Evolutionary conservation across 2,888 invertebrate genomes (phyloP).

Genomic region (Machimus atricapillus): DNA sequence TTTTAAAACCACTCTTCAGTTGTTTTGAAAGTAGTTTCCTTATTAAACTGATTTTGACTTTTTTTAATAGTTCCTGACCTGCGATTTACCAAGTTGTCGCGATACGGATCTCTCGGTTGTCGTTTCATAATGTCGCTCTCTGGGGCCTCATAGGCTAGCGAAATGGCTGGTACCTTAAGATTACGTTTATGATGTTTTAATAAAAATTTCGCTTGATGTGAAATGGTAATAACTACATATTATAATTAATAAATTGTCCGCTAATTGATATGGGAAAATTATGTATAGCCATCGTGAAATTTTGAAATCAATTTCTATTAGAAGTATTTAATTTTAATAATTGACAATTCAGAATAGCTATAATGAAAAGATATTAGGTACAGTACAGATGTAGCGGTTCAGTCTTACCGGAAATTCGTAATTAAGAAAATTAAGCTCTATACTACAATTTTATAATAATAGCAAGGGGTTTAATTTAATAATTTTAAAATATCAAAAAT

Average conservation of each 20-base stretch:
- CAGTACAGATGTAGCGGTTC: background rate
- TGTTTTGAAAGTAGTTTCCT: slow-evolving; percentile 12
- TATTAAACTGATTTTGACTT: slow-evolving; percentile 46
- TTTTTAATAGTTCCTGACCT: slow-evolving; percentile 69
- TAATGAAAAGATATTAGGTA: slow-evolving; percentile 20
- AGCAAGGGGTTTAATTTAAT: background rate
- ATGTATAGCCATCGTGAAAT: background rate
- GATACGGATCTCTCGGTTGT: slow-evolving; percentile 95
- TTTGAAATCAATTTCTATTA: background rate
- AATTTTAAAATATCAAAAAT: background rate
- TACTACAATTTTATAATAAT: slow-evolving; percentile 20
- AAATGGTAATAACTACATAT: slow-evolving; percentile 19
- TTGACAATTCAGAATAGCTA: slow-evolving; percentile 24
- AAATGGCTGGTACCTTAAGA: slow-evolving; percentile 95
- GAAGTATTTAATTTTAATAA: slow-evolving; percentile 8
- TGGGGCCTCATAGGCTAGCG: slow-evolving; percentile 98
- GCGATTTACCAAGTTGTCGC: slow-evolving; percentile 98
- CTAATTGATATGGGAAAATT: background rate
- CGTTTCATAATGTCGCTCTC: slow-evolving; percentile 99
- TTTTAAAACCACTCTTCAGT: slow-evolving; percentile 17
- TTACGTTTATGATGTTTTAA: slow-evolving; percentile 43
- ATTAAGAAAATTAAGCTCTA: background rate
- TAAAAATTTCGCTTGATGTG: slow-evolving; percentile 26
- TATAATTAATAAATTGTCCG: background rate
- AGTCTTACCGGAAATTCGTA: background rate